Evolutionary conservation across 2,797 vertebrate species (phyloP), one percentile per base, ranked within the genome.

Genomic region (Acanthurus lineatus): DNA sequence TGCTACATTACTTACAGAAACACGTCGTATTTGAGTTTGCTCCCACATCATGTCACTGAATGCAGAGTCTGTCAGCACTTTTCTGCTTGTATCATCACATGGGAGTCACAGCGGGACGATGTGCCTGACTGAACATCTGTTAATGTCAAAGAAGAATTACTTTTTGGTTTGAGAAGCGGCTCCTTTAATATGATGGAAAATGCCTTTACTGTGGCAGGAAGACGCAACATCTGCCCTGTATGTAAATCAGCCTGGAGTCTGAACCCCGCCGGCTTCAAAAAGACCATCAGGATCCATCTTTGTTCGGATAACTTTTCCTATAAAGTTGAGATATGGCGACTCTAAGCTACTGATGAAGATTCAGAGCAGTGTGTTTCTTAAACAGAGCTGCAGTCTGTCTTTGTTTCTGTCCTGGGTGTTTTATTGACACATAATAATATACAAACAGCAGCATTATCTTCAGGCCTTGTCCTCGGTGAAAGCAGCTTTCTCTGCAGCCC

Each of bases 211-310:
- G 59, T 76, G 78, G 73, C 71, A 77, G 38, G 57, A 65, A 80
- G 75, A 82, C 25, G 32, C 81, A 89, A 77, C 90, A 91, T 91
- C 89, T 94, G 90, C 70, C 71, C 76, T n/a, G 5, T 76, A 84
- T 87, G 87, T 81, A 92, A 87, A 93, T 90, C 67, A 83, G 63
- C 19, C 15, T 9, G 49, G 58, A 70, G 71, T 60, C 64, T 49
- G 67, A 53, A 38, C 15, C 32, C 45, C 68, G 74, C 54, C 58
- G 38, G 71, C 51, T 64, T 72, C 45, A 76, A 63, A 78, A 72
- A 82, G 60, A 73, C 17, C 28, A 28, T 35, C 15, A 10, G 17
- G 8, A 67, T 44, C 35, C 12, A 38, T 78, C n/a, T 82, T 80
- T 87, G 76, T 73, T 81, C 11, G 25, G 45, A 64, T 57, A 61